Evolutionary conservation across 2,113 vertebrate species (phyloP).

Genomic region (Corapipo altera): DNA sequence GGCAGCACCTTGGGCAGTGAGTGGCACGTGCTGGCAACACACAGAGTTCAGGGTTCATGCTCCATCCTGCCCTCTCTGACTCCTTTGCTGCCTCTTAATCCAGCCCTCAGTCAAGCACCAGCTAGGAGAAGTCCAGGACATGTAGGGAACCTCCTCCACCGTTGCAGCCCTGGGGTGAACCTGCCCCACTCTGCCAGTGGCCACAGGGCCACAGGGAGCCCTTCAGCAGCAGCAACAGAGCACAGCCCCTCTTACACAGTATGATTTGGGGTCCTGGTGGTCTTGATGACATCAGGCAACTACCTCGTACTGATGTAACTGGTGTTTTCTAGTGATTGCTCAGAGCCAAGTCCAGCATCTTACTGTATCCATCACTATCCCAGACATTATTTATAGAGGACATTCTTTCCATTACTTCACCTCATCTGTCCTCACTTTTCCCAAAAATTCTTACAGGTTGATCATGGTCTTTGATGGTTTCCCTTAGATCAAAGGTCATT

Average conservation of each 20-base stretch:
- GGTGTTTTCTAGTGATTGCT: not conserved
- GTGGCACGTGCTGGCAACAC: not conserved
- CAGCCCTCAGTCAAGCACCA: not conserved
- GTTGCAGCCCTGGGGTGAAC: fast-evolving
- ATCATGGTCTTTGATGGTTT: not conserved
- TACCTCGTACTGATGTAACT: not conserved
- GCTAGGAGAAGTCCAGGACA: not conserved
- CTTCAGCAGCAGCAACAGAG: not conserved
- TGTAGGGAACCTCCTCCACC: not conserved
- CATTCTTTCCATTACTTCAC: not conserved
- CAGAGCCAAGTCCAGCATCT: not conserved
- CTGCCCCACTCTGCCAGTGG: fast-evolving
- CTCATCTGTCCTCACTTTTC: not conserved
- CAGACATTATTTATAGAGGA: not conserved
- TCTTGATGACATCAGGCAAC: not conserved
- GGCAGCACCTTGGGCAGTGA: not conserved
- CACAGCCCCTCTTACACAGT: not conserved
- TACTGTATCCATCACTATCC: not conserved
- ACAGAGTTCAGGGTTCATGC: not conserved
- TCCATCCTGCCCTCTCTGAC: not conserved
- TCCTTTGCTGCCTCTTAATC: not conserved
- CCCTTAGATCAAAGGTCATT: not conserved
- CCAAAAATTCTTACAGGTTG: not conserved
- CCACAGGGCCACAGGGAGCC: not conserved
- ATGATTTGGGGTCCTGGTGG: not conserved